Evolutionary conservation across 2,113 vertebrate genomes (phyloP), one percentile per base, ranked within the genome.

Genomic region (Fulmarus glacialis): DNA sequence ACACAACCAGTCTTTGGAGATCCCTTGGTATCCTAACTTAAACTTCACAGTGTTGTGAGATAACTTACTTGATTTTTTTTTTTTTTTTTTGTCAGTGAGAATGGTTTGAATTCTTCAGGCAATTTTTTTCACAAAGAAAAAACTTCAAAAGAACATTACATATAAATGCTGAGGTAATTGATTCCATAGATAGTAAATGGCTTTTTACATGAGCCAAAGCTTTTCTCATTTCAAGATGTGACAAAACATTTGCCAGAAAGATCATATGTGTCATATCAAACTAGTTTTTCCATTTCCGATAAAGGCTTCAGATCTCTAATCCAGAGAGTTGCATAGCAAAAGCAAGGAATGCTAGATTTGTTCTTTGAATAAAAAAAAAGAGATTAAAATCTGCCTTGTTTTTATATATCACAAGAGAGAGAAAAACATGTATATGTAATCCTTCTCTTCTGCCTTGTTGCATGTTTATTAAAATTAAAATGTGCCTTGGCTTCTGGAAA

Each of bases 211-310:
- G 64, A 97, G 43, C 63, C 77, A 84, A 48, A 94, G 75, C 82
- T 94, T 91, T 93, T 95, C 52, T 75, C 34, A 75, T 95, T 89
- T 95, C 52, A 72, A 45, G 68, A 79, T 26, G 27, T 92, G 82
- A 92, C 68, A 93, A 81, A 83, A 67, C 52, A 59, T 93, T 92
- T 93, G 36, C 86, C 40, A 64, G 86, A 47, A 84, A 75, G 82
- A 77, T 94, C 23, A 1, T 85, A 72, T 80, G 94, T 88, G 66
- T 90, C 62, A 27, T 64, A 75, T 94, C 73, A 78, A 93, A 71
- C 45, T 71, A 14, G 7, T 40, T 90, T 90, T 89, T 66, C 66
- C 27, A 34, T 79, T 95, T 89, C 72, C 92, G 75, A 78, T 91
- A 59, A 59, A 67, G 73, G 50, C 64, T 93, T 93, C 42, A 62